Evolutionary conservation across 1,140 invertebrate genomes (phyloP).

Genomic region (Drosophila ohnishii): DNA sequence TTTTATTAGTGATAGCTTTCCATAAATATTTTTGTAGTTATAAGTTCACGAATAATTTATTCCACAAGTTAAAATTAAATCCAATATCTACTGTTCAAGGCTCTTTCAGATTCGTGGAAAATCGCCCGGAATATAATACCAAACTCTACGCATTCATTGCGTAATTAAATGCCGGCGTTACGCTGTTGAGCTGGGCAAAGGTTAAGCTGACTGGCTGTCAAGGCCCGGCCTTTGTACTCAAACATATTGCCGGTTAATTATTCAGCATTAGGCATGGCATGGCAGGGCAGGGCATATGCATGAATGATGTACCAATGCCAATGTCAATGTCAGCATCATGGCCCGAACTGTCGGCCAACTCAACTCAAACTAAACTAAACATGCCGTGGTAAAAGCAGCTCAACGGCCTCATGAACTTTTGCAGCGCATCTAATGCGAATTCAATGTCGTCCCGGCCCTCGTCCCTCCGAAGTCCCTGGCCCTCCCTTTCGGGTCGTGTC

Average conservation of each 20-base stretch:
- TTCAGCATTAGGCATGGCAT: conserved; percentile 36
- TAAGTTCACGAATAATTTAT: no score
- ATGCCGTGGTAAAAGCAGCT: conserved; percentile 44
- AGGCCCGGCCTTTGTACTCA: conserved; percentile 12
- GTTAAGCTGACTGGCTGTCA: conserved; percentile 46
- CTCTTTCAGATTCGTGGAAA: not conserved
- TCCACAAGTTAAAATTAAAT: no score
- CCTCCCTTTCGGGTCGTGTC: not conserved
- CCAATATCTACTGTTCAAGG: not conserved
- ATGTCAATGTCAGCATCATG: conserved; percentile 62
- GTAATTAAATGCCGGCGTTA: conserved; percentile 38
- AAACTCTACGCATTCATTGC: conserved; percentile 31
- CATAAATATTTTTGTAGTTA: not conserved
- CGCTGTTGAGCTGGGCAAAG: conserved; percentile 30
- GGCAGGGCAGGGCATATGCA: conserved; percentile 45
- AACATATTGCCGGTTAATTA: conserved; percentile 51
- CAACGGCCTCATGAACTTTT: conserved; percentile 69
- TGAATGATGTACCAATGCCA: conserved; percentile 50
- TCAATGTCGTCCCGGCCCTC: conserved; percentile 57
- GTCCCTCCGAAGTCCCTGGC: not conserved
- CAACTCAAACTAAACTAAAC: conserved; percentile 34
- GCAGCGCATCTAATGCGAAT: conserved; percentile 71
- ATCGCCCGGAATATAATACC: conserved; percentile 6
- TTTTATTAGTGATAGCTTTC: no score
- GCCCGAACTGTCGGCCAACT: conserved; percentile 53